Base-by-base conservation (phyloP, 2,797 vertebrate species). In the Aeoliscus strigatus region DNA sequence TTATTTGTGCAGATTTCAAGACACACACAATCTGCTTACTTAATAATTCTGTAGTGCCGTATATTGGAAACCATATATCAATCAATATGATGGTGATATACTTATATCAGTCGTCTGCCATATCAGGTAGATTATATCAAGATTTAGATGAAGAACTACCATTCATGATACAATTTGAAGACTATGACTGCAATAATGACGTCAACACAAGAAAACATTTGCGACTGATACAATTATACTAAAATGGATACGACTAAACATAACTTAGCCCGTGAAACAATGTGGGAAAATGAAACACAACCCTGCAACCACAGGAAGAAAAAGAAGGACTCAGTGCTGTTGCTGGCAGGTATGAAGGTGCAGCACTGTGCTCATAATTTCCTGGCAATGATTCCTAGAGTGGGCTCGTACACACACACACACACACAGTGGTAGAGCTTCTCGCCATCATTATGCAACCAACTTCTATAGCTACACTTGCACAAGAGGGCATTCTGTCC, bases 361-460 rank as follows among this genome's bases (percentile, higher is more conserved):
- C 69, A 72, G 57, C 70, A 58, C 52, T 68, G 64, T 68, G 74
- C 68, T 72, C 69, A 62, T 65, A 72, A 69, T 81, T 78, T 79
- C 76, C 76, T 84, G 77, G 77, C 77, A 77, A 54, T 77, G 79
- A 66, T 63, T 76, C 62, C 60, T 51, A 34, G 53, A 70, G 68
- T 73, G 68, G 71, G 70, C 34, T 47, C 5, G 5, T 23, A 21
- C 44, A 14, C 48, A 31, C 40, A 28, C 51, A 33, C 50, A 39
- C 48, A 46, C 46, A 4, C 54, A 13, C 44, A 13, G 47, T 30
- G 29, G 40, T 45, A 60, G 46, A 78, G 69, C 60, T 66, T 63
- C 67, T 73, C 75, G 74, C 61, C 48, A 70, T 70, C 58, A 84
- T 85, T 86, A 85, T 82, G 73, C 78, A 84, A 86, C 74, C 60